These are phyloP conservation scores for Acrocephalus kingi DNA, from an alignment of 2,113 vertebrate species.

Conservation along the genomic window DNA sequence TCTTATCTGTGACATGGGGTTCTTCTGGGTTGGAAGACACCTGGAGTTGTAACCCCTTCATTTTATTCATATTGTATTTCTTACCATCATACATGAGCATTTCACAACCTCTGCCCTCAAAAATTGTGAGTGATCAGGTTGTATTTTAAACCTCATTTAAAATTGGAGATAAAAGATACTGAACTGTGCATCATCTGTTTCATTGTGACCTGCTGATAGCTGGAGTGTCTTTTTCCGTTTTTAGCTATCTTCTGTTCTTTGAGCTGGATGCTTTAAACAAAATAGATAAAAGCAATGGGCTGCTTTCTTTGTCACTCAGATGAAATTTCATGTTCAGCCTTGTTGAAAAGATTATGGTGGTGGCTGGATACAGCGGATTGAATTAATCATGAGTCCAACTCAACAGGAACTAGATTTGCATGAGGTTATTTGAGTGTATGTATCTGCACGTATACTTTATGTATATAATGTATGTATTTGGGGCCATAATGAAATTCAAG, in stretches of 20 bases:
- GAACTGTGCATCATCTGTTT: neutral
- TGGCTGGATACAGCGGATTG: neutral
- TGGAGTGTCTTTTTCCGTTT: neutral
- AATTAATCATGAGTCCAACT: neutral
- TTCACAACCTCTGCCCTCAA: neutral
- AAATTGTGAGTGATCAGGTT: neutral
- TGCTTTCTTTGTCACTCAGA: neutral
- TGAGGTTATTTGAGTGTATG: neutral
- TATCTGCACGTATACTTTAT: neutral
- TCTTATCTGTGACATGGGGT: neutral
- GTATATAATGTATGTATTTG: neutral
- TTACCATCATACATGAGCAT: neutral
- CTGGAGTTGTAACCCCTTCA: neutral
- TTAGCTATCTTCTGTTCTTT: neutral
- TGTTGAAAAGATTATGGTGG: neutral
- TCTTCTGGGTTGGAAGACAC: neutral
- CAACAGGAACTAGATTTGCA: neutral
- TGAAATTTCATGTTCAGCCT: neutral
- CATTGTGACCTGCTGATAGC: neutral
- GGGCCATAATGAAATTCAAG: neutral
- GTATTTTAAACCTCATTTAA: neutral
- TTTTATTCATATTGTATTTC: neutral
- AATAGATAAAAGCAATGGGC: neutral
- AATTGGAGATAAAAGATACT: neutral
- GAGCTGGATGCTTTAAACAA: neutral